Base-by-base conservation (phyloP, 92 coral and sea anemone genomes). In the Phenganax marumi region DNA sequence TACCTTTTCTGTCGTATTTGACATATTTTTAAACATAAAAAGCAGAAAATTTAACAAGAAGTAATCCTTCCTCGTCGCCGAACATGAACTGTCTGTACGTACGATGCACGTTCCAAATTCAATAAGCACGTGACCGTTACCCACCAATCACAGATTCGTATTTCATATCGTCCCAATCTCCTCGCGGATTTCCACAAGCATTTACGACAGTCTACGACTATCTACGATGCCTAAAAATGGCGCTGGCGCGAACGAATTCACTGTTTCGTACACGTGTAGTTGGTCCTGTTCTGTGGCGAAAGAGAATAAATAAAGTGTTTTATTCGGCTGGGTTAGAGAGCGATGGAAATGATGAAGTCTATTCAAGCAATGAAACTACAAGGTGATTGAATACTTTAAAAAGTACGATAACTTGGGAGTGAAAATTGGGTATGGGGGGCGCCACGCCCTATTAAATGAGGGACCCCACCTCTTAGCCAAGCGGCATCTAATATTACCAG, bases 71-170 rank as follows among this genome's bases (percentile, higher is more conserved):
- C 23, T 0, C 55, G 11, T 49, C 51, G 14, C n/a, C 13, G 1
- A 68, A 43, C 11, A n/a, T n/a, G n/a, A n/a, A n/a, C 10, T 3
- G 25, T 50, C 25, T 46, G 50, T 47, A 72, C 77, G 77, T 72
- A 49, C 43, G 50, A 23, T 8, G 14, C 5, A 72, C 77, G 77
- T 72, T 47, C 58, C 25, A 5, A 16, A 13, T 55, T 12, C 14
- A 6, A 17, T 50, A 50, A 54, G 52, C 79, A 7, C 48, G 79
- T 74, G 79, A 74, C 46, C 50, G 12, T 24, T 53, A 13, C 17
- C 61, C 79, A 50, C 81, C 81, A 76, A 76, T 76, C 81, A 57
- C 50, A 76, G 25, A 7, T 26, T 3, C 56, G 77, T 48, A 62
- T n/a, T 62, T 18, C 10, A 66, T 10, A 48, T 66, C 72, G 72